Conservation (phyloP, 2,888 invertebrate genomes). For the Drosophila ustulata region DNA sequence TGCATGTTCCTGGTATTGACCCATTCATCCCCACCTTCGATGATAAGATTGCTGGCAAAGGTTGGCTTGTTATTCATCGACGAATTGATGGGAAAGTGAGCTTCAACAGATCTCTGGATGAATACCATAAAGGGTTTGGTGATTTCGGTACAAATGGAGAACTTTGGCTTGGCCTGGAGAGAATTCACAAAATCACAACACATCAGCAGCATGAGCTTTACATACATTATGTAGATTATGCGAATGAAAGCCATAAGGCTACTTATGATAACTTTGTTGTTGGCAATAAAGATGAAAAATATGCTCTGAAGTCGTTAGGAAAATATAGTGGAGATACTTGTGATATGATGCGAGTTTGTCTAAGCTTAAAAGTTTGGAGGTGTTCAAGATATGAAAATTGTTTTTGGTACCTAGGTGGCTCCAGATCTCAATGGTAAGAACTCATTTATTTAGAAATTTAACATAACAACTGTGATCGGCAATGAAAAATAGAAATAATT, state of each 20-base stretch:
- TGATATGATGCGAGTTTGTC: background rate
- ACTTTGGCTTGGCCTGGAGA: conserved; percentile 4
- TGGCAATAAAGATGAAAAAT: background rate
- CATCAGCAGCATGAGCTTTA: background rate
- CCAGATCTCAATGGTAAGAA: background rate
- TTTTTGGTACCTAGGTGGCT: background rate
- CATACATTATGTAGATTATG: background rate
- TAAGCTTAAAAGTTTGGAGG: background rate
- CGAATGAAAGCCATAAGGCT: background rate
- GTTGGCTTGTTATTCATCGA: background rate
- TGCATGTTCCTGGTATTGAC: background rate
- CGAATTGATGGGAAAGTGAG: background rate
- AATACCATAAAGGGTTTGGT: background rate
- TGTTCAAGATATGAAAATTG: background rate
- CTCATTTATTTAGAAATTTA: background rate
- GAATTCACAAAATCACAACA: background rate
- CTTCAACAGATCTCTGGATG: background rate
- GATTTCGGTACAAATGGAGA: background rate
- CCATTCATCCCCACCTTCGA: background rate
- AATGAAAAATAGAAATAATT: too few species aligned
- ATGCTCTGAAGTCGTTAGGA: conserved; percentile 3
- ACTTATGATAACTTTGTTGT: background rate
- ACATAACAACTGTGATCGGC: too few species aligned
- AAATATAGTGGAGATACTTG: background rate
- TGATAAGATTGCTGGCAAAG: background rate